Evolutionary conservation across 2,797 vertebrate genomes (phyloP), one percentile per base, ranked within the genome.

Genomic region (Pagetopsis macropterus): DNA sequence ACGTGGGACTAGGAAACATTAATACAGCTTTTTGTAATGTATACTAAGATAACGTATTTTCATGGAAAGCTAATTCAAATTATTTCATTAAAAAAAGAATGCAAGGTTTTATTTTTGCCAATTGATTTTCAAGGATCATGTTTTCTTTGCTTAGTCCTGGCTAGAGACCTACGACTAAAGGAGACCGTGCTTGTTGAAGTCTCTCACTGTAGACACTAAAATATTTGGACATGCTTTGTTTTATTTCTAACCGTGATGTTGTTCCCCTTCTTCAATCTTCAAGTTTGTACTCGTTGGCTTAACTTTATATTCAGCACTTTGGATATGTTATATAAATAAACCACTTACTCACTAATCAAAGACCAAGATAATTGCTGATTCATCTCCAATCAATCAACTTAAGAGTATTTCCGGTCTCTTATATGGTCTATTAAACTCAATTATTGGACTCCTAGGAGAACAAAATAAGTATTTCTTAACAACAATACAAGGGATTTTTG

Each of bases 251-350:
- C 14, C 57, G 1, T 45, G 15, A 4, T 65, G 23, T 12, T 31
- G 10, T 16, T 16, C 45, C 44, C 46, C 23, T 61, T 62, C 27
- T 7, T 41, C 37, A 21, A 37, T 58, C 6, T n/a, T n/a, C n/a
- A n/a, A n/a, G 8, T 51, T 33, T 21, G 11, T 12, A n/a, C 33
- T 21, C 37, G 9, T 10, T 43, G 9, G 4, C 7, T 61, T 46
- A n/a, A 19, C n/a, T 13, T 54, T 19, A 37, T 41, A 41, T 37
- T 46, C 45, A 61, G 19, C 45, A 52, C 41, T 63, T 68, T 19
- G 63, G 55, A 52, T 17, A 5, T 40, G 19, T 23, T 17, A 13
- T 64, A 50, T 55, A 74, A 65, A 65, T 65, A 65, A 46, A 54
- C 14, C 55, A 45, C 56, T 58, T 51, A 44, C 10, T 50, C 37